A percentile compares a stretch with the other conserved stretches of the same genome.
These are phyloP conservation scores for Nemurella pictetii DNA, from an alignment of 2,888 invertebrate genomes.

Conservation along the genomic window DNA sequence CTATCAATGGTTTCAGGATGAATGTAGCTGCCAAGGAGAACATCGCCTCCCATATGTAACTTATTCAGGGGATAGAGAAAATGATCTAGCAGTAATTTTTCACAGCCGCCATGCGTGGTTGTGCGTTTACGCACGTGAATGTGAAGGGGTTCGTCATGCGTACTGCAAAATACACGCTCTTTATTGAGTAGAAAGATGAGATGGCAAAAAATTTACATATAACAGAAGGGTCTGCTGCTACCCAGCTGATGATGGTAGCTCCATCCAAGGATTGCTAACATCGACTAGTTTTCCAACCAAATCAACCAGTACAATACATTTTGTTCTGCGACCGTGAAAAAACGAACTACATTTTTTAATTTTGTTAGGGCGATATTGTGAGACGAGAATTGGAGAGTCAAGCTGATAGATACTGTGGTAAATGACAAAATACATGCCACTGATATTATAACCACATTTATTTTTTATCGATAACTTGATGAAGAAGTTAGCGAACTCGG, in stretches of 20 bases:
- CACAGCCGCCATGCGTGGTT: slow-evolving; percentile 11
- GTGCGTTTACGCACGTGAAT: neutral
- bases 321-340: neutral
- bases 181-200: slow-evolving; percentile 18
- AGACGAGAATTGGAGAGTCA: too few relatives aligned
- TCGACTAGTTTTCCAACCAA: neutral
- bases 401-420: too few relatives aligned
- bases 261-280: too few relatives aligned
- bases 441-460: too few relatives aligned
- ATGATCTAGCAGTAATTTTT: slow-evolving; percentile 25
- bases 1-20: neutral
- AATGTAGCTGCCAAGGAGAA: slow-evolving; percentile 1
- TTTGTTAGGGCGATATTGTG: too few relatives aligned
- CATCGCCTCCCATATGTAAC: slow-evolving; percentile 7
- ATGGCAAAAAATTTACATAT: slow-evolving; percentile 19
- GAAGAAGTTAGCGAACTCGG: too few relatives aligned
- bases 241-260: too few relatives aligned
- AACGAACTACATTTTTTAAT: too few relatives aligned
- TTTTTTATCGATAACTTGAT: too few relatives aligned
- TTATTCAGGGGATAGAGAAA: neutral
- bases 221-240: neutral
- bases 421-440: too few relatives aligned
- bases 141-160: slow-evolving; percentile 3
- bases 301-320: neutral
- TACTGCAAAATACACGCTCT: neutral